phyloP scores from a whole-genome alignment of 2,113 vertebrate genomes.

The Zosterops lateralis region DNA sequence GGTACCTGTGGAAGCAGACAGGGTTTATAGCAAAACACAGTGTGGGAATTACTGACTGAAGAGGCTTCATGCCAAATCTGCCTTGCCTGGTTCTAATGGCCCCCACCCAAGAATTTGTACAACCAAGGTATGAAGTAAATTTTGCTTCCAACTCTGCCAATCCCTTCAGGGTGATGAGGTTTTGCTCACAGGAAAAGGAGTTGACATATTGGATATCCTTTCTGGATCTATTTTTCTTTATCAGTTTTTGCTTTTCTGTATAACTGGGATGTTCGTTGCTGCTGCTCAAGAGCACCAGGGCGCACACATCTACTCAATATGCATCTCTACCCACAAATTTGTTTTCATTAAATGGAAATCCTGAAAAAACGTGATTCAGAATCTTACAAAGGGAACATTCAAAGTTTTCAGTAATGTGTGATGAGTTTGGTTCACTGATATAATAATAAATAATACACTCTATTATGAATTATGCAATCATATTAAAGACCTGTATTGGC shows the following conservation, averaged over 20 bases:
- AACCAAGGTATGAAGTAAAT: not conserved
- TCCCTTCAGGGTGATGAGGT: not conserved
- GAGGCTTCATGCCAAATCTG: not conserved
- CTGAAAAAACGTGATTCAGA: not conserved
- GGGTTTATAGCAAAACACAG: not conserved
- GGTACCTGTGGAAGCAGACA: not conserved
- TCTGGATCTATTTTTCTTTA: not conserved
- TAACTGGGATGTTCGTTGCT: not conserved
- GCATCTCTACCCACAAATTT: fast-evolving
- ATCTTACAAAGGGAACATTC: not conserved
- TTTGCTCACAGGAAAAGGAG: not conserved
- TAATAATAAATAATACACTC: not conserved
- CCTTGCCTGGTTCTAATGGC: not conserved
- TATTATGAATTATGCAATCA: not conserved
- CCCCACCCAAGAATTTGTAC: not conserved
- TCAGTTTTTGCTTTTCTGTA: not conserved
- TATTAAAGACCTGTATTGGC: not conserved
- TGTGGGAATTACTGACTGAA: not conserved
- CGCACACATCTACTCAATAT: not conserved
- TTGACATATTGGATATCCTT: not conserved
- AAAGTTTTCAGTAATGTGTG: not conserved
- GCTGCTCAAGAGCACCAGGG: not conserved
- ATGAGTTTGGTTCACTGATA: not conserved
- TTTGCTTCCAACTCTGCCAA: not conserved
- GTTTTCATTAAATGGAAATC: not conserved